Evolutionary conservation across 2,888 invertebrate species (phyloP), one percentile per base, ranked within the genome.

Genomic region (Zhengitettix transpicula): DNA sequence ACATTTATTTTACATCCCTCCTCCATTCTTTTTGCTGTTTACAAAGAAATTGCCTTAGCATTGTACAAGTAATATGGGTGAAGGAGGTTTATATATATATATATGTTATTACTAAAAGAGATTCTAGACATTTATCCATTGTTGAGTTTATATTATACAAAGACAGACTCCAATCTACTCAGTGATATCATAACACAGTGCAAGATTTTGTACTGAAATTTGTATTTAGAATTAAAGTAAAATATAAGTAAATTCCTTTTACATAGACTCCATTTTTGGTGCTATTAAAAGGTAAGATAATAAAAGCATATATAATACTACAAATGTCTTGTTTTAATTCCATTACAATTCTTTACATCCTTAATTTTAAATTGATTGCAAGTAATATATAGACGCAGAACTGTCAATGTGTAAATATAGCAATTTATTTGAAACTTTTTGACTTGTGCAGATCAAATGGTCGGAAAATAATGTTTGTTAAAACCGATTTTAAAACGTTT

Each of bases 21-120:
- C 54, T 42, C 41, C 28, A 28, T 54, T 54, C 40, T 40, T 52
- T 47, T 55, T 58, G 53, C 28, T 58, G 42, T 17, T 42, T 41
- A 57, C 16, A 57, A 55, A 42, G 52, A 52, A 61, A 59, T 53
- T 61, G 63, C 63, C 63, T 63, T 64, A 64, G 63, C 58, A 58
- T 63, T 55, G 58, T 60, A 59, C 14, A 12, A 47, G 47, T 28
- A 53, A 60, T 62, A 61, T 58, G 61, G 64, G 64, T 64, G 62
- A 63, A 58, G 63, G 62, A 64, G 61, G 60, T 60, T 58, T 55
- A 55, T 55, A 55, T 55, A 55, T 55, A 28, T 40, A 28, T 47
- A n/a, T 47, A 47, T 47, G n/a, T 47, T 47, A 47, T 47, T 14
- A 14, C 14, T 47, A 14, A 47, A 47, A 58, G 57, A 60, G 57